Evolutionary conservation across 1,140 invertebrate species (phyloP), one percentile per base, ranked within the genome.

Genomic region (Cydia pomonella): DNA sequence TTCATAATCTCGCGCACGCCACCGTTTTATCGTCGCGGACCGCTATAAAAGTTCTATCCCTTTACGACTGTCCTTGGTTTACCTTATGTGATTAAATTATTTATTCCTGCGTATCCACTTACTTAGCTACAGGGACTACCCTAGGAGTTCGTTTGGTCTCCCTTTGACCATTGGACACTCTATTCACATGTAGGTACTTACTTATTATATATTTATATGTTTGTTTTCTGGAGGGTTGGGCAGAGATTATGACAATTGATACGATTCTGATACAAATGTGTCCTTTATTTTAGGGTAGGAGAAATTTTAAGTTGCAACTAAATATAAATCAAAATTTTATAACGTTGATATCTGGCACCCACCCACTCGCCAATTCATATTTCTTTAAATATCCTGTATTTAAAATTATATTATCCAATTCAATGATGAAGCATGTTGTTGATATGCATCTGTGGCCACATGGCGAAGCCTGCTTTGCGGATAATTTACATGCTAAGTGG

Each of bases 21-120:
- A 29, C 25, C 50, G 64, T 75, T 81, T 81, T 81, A 81, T 81
- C 74, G 77, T 21, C 77, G 7, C 71, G 50, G 77, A 73, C 78
- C 79, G 73, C 78, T 71, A 78, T 84, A 82, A 82, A 69, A 84
- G 77, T 77, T 74, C 2, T 23, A 21, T 69, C 75, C 27, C 78
- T 84, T 82, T 82, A 84, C 75, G 79, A 82, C 47, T 76, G 76
- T 59, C 47, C 27, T 66, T 50, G 62, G 66, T 75, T 73, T 66
- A 18, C 72, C 76, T 73, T 66, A 29, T 79, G 69, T 73, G 53
- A 76, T 77, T 75, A 79, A 79, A 77, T 78, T 78, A 80, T 80
- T 77, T 76, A 77, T 76, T 79, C 73, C 72, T 44, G 9, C n/a
- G 63, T 25, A 33, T 6, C 33, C 53, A 29, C 18, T 69, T 59